A percentile compares a stretch with the other conserved stretches of the same genome.
These are phyloP conservation scores for Philantomba maxwellii DNA, from an alignment of 2,113 vertebrate species.

Conservation along the genomic window DNA sequence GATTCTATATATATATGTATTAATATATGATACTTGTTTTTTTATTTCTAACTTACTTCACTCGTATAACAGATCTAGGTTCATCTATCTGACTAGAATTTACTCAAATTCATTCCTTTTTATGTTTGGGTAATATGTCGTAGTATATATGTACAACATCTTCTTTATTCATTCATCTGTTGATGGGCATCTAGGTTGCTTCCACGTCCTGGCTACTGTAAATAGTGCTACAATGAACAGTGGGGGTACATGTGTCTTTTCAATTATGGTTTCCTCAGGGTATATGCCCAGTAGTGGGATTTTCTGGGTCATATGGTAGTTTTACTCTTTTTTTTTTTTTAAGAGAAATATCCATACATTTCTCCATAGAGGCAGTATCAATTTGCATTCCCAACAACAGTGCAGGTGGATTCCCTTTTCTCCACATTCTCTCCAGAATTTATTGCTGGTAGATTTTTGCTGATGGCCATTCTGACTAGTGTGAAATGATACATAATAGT, in stretches of 20 bases:
- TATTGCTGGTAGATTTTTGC: not conserved
- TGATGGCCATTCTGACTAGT: not conserved
- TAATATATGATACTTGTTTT: not conserved
- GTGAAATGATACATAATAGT: not conserved
- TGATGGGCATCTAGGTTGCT: not conserved
- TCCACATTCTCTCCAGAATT: not conserved
- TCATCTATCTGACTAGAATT: not conserved
- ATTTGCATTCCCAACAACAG: not conserved
- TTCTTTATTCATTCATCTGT: not conserved
- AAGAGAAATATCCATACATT: not conserved
- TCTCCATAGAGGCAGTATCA: not conserved
- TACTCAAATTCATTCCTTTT: not conserved
- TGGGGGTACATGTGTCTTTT: not conserved
- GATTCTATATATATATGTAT: not conserved
- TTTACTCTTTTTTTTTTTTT: not conserved
- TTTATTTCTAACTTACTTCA: not conserved
- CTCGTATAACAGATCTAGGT: not conserved
- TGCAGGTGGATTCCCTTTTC: not conserved
- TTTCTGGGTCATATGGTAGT: not conserved
- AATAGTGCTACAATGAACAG: not conserved
- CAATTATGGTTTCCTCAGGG: not conserved
- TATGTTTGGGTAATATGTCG: not conserved
- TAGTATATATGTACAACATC: not conserved
- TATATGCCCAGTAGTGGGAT: not conserved
- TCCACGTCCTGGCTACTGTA: not conserved